Conservation (phyloP, 2,113 vertebrate genomes). For the Myotis yumanensis region DNA sequence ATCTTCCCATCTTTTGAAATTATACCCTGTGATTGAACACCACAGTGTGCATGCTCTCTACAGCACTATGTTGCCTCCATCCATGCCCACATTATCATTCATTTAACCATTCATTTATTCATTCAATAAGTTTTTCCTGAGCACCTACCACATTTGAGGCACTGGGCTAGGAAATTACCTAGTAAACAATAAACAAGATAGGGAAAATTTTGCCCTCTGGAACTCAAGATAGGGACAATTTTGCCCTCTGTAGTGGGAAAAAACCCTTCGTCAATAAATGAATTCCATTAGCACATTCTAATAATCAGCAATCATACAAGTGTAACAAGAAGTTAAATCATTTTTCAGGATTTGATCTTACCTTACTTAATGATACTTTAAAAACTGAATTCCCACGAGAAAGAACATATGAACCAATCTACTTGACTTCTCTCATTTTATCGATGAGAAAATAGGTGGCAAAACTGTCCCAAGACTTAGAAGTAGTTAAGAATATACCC, state of each 20-base stretch:
- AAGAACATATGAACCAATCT: neutral
- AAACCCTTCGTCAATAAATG: neutral
- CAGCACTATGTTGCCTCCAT: neutral
- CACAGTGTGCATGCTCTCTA: neutral
- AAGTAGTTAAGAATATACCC: neutral
- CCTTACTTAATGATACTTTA: neutral
- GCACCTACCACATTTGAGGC: neutral
- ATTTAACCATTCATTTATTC: neutral
- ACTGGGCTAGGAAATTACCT: neutral
- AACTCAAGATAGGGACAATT: neutral
- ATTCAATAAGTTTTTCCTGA: constrained; percentile 22
- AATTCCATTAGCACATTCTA: constrained; percentile 26
- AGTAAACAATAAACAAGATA: constrained; percentile 30
- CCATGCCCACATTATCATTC: neutral
- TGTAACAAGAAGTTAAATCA: neutral
- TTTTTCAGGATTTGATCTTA: constrained; percentile 13
- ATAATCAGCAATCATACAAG: neutral
- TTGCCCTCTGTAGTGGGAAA: neutral
- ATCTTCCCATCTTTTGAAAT: constrained; percentile 14
- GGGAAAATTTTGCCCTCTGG: neutral
- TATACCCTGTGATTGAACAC: neutral
- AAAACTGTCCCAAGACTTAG: neutral
- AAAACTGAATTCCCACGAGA: neutral
- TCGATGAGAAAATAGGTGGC: neutral
- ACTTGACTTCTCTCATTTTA: neutral